Conservation (phyloP, 2,113 vertebrate species). For the Brachirus orientalis region DNA sequence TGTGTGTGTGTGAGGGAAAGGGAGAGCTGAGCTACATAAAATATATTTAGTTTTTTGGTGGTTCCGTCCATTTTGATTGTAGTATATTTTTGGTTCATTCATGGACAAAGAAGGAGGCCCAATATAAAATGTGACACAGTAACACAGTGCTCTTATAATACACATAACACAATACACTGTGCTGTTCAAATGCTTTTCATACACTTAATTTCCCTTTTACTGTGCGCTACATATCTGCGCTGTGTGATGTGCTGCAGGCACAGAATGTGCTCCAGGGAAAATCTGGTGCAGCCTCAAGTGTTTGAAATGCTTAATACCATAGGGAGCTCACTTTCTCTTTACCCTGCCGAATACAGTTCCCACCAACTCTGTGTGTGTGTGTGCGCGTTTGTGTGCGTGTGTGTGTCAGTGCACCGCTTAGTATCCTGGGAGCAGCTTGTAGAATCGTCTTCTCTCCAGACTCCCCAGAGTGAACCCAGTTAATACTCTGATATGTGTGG, state of each 20-base stretch:
- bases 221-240: conserved; percentile 7
- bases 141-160: background rate
- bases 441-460: conserved; percentile 47
- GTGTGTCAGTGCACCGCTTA: conserved; percentile 34
- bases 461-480: conserved; percentile 50
- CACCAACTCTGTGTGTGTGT: conserved; percentile 20
- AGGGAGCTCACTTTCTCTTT: conserved; percentile 47
- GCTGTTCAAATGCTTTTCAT: conserved; percentile 12
- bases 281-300: conserved; percentile 53
- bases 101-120: background rate
- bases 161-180: conserved; percentile 4
- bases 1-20: too few relatives aligned
- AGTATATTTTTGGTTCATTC: background rate
- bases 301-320: conserved; percentile 63
- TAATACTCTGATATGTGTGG: conserved; percentile 35
- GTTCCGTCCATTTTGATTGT: background rate
- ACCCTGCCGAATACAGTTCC: conserved; percentile 28
- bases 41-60: background rate
- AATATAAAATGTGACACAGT: background rate
- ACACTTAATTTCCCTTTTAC: conserved; percentile 29
- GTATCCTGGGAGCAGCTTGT: conserved; percentile 50
- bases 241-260: conserved; percentile 31
- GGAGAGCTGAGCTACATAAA: background rate
- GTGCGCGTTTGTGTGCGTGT: conserved; percentile 8
- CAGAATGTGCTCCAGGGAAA: conserved; percentile 36